Evolutionary conservation across 1,140 invertebrate genomes (phyloP), one percentile per base, ranked within the genome.

Genomic region (Catajapyx aquilonaris): DNA sequence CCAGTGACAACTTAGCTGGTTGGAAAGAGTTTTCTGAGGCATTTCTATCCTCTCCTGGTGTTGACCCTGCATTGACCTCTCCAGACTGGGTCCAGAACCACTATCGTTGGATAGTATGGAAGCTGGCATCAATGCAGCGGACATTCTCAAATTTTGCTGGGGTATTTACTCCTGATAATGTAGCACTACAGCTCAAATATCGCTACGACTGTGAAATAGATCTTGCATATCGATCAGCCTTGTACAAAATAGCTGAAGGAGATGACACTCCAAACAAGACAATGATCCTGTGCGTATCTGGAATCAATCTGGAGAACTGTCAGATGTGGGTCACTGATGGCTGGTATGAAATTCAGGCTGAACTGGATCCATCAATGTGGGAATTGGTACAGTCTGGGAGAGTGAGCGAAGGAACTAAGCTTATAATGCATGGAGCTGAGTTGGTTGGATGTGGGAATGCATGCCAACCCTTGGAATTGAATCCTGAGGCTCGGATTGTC

Each of bases 201-300:
- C 66, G 81, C 47, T 87, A 85, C 54, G 72, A 84, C 44, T 59
- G 68, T 39, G 81, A 88, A 59, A 70, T 88, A 41, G 79, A 83
- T 55, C 59, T 57, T 42, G 66, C 64, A 35, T 53, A 81, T 48
- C 66, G 80, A 48, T 66, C 79, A n/a, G 62, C 67, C 9, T 46
- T 87, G 20, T 66, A 73, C 48, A 78, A 69, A 53, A 77, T 88
- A 42, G 53, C 74, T 31, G 81, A 88, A 54, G 69, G 66, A 52
- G 80, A 86, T 54, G 79, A 83, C 50, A 52, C 65, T 1, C 46
- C 77, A 3, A 57, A 65, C 3, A 79, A 71, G 53, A 62, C 69
- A 42, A 66, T 85, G 60, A 61, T 84, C 17, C 51, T 85, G 18
- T 77, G 71, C 54, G 69, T 84, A 17, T 61, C 62, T n/a, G 51